phyloP scores from a whole-genome alignment of 2,888 invertebrate genomes.

The Cyclophora punctaria region DNA sequence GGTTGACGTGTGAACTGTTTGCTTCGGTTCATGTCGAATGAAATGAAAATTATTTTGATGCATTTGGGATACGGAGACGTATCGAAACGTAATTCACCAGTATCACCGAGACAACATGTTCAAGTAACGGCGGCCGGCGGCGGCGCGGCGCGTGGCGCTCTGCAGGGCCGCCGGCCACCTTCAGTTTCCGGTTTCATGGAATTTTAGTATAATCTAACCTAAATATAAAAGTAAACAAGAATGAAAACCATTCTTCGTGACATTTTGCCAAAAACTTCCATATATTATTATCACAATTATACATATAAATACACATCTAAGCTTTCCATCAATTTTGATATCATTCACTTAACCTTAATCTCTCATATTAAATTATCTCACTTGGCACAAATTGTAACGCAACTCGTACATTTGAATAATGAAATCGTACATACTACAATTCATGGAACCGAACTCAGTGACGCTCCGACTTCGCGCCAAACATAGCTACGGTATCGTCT shows the following conservation, averaged over 20 bases:
- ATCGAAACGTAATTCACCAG: constrained; percentile 9
- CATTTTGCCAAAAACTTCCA: constrained; percentile 68
- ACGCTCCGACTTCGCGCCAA: constrained; percentile 43
- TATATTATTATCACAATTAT: constrained; percentile 72
- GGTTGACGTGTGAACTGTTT: constrained; percentile 5
- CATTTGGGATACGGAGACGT: constrained; percentile 34
- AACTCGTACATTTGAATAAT: constrained; percentile 62
- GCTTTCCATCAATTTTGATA: constrained; percentile 69
- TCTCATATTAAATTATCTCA: constrained; percentile 69
- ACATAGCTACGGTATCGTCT: constrained; percentile 50
- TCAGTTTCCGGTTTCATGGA: constrained; percentile 9
- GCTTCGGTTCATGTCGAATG: constrained; percentile 15
- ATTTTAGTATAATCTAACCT: constrained; percentile 45
- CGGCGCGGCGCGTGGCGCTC: constrained; percentile 2
- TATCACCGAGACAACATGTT: constrained; percentile 2
- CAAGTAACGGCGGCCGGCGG: constrained; percentile 1
- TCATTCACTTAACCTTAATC: constrained; percentile 72
- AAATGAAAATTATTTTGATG: constrained; percentile 49
- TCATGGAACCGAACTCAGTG: constrained; percentile 46
- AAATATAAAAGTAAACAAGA: constrained; percentile 48
- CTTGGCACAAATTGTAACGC: constrained; percentile 71
- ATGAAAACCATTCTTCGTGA: constrained; percentile 48
- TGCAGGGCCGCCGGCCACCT: constrained; percentile 10
- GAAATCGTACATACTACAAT: constrained; percentile 38
- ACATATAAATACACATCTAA: constrained; percentile 65